phyloP scores from a whole-genome alignment of 64 coral and sea anemone species.

The Dendronephthya gigantea region DNA sequence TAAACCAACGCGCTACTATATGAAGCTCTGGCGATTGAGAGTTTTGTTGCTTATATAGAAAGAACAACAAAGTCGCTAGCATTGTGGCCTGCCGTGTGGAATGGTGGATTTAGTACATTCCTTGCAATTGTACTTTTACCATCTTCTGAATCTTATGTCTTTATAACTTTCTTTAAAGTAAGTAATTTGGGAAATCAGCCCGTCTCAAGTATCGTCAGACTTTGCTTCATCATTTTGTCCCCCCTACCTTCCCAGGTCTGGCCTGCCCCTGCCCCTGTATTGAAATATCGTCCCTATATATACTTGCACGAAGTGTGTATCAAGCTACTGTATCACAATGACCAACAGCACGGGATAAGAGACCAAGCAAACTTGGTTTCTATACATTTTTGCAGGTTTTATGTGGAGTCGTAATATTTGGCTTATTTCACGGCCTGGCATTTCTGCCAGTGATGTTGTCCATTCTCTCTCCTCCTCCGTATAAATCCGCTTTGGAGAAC shows the following conservation, averaged over 20 bases:
- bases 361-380: too few relatives aligned
- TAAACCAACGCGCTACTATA: too few relatives aligned
- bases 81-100: conserved; percentile 93
- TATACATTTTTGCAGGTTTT: conserved; percentile 64
- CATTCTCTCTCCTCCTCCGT: conserved; percentile 56
- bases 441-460: conserved; percentile 73
- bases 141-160: conserved; percentile 66
- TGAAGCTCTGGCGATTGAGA: background rate
- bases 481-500: conserved; percentile 44
- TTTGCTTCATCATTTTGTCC: too few relatives aligned
- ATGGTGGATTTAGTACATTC: conserved; percentile 91
- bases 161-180: conserved; percentile 81
- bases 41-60: conserved; percentile 31
- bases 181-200: background rate
- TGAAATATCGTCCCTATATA: too few relatives aligned
- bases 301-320: too few relatives aligned
- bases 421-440: conserved; percentile 71
- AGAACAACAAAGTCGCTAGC: conserved; percentile 47
- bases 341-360: too few relatives aligned
- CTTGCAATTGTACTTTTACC: conserved; percentile 63
- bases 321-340: too few relatives aligned
- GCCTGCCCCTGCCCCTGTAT: too few relatives aligned
- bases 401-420: conserved; percentile 65
- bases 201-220: background rate
- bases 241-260: too few relatives aligned